These are phyloP conservation scores for Zygaena filipendulae DNA, from an alignment of 2,888 invertebrate genomes.

Conservation along the genomic window DNA sequence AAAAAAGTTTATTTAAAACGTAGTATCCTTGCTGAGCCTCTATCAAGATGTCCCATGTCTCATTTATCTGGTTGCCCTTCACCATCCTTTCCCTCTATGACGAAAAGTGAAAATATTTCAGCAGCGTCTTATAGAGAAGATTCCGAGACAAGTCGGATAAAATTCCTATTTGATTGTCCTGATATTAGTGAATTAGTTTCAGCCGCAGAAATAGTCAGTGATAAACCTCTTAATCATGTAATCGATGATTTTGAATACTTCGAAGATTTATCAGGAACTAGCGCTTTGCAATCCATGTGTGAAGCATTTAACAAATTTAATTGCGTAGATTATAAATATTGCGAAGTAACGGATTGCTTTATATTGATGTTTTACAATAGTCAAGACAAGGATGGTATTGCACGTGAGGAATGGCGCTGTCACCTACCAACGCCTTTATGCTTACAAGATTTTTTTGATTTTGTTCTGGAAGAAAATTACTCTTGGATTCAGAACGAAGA, in stretches of 20 bases:
- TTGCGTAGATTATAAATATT: constrained; percentile 56
- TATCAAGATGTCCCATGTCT: constrained; percentile 24
- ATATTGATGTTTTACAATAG: constrained; percentile 55
- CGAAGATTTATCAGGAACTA: constrained; percentile 42
- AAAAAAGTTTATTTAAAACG: constrained; percentile 51
- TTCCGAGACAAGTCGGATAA: constrained; percentile 26
- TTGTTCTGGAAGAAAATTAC: constrained; percentile 53
- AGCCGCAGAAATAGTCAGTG: constrained; percentile 43
- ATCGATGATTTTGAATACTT: constrained; percentile 52
- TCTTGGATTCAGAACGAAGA: constrained; percentile 58
- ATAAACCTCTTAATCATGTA: constrained; percentile 33
- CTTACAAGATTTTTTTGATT: constrained; percentile 65
- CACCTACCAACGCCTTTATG: constrained; percentile 59
- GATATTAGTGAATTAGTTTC: constrained; percentile 54
- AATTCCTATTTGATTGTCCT: constrained; percentile 46
- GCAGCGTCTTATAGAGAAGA: constrained; percentile 19
- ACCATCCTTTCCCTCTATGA: constrained; percentile 32
- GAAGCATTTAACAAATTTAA: constrained; percentile 48
- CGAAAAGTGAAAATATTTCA: constrained; percentile 28
- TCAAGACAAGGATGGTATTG: constrained; percentile 42
- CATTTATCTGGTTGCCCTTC: constrained; percentile 20
- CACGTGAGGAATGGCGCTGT: constrained; percentile 51
- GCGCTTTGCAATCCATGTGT: constrained; percentile 38
- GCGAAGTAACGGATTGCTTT: constrained; percentile 49
- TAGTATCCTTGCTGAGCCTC: constrained; percentile 43